Conservation (phyloP, 1,140 invertebrate species). For the Macrosteles quadrilineatus region DNA sequence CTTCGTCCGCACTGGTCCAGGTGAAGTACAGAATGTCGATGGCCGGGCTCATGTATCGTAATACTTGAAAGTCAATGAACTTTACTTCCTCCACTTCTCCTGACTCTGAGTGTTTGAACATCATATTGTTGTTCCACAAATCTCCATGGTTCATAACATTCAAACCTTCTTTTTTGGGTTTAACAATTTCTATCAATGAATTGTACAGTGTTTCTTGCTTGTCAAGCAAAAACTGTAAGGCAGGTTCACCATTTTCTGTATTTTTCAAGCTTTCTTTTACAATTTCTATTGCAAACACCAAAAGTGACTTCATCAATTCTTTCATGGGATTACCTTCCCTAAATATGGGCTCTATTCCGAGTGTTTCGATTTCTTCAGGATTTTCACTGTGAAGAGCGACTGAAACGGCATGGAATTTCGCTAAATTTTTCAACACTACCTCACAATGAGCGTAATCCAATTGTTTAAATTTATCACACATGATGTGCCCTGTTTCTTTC, state of each 20-base stretch:
- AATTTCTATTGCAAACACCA: neutral
- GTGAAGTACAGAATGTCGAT: constrained; percentile 62
- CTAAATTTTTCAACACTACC: neutral
- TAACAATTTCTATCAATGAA: neutral
- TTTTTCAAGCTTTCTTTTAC: neutral
- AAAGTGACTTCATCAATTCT: neutral
- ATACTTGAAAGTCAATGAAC: constrained; percentile 65
- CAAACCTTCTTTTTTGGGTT: constrained; percentile 46
- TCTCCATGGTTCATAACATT: constrained; percentile 66
- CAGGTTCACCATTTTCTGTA: neutral
- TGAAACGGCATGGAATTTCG: neutral
- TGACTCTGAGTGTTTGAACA: constrained; percentile 58
- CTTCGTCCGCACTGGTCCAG: constrained; percentile 53
- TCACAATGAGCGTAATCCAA: constrained; percentile 9
- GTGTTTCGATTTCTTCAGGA: neutral
- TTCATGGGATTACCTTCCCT: neutral
- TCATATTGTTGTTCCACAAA: constrained; percentile 66
- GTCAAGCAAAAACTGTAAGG: neutral
- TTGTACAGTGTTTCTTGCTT: neutral
- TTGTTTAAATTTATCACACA: constrained; percentile 6
- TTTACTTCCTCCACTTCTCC: constrained; percentile 54
- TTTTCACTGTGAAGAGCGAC: neutral
- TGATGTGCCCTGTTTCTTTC: neutral
- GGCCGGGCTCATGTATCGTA: constrained; percentile 53
- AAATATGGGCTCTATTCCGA: neutral